Conservation (phyloP, 2,797 vertebrate species). For the Acanthopagrus latus region DNA sequence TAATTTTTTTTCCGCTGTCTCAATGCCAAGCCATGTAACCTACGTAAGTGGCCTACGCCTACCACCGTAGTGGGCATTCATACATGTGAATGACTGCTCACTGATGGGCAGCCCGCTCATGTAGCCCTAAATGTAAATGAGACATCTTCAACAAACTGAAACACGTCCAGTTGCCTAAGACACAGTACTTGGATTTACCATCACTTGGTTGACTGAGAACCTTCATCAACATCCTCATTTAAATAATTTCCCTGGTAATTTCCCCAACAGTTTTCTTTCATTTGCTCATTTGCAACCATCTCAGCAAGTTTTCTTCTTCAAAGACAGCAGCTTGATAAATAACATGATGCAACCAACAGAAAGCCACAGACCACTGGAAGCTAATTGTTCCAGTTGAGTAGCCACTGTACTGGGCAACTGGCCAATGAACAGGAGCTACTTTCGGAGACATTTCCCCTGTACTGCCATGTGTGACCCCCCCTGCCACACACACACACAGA, state of each 20-base stretch:
- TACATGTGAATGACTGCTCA: no score
- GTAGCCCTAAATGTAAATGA: no score
- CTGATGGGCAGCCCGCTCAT: no score
- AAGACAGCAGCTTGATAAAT: slow-evolving; percentile 34
- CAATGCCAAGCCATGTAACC: no score
- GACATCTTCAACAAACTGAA: no score
- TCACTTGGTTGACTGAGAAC: no score
- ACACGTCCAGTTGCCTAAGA: no score
- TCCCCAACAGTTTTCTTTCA: slow-evolving; percentile 9
- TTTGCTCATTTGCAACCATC: slow-evolving; percentile 15
- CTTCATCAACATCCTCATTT: not conserved
- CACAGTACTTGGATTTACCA: no score
- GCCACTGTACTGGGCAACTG: not conserved
- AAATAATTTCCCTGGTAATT: slow-evolving; percentile 24
- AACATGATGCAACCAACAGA: slow-evolving; percentile 30
- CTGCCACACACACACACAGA: no score
- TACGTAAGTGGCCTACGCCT: no score
- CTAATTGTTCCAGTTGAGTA: slow-evolving; percentile 26
- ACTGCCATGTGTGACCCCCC: not conserved
- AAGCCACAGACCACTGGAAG: slow-evolving; percentile 19
- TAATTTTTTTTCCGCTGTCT: no score
- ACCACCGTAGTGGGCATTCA: no score
- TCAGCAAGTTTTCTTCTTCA: slow-evolving; percentile 35
- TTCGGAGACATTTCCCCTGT: slow-evolving; percentile 1
- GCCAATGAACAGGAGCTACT: not conserved